Evolutionary conservation across 2,888 invertebrate species (phyloP), one percentile per base, ranked within the genome.

Genomic region (Platynereis dumerilii): DNA sequence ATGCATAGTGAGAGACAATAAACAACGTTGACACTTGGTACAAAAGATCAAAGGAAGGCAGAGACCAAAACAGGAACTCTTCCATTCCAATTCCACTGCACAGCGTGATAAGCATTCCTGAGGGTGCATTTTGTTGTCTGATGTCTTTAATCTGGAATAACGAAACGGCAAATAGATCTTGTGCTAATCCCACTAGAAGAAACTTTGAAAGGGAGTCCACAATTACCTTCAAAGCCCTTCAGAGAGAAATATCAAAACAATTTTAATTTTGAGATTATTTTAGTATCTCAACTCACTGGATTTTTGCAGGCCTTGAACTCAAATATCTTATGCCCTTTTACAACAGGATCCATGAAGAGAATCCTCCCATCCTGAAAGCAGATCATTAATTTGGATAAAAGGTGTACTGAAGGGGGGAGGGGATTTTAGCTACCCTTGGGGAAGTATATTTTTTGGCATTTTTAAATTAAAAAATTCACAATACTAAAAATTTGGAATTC

Each of bases 271-370:
- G n/a, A n/a, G n/a, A n/a, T n/a, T n/a, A n/a, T n/a, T n/a, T n/a
- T n/a, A n/a, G n/a, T n/a, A n/a, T n/a, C 34, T 2, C 20, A 26
- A 76, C 80, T 76, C 73, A 82, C 82, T 55, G 78, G 66, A 70
- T 81, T 80, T 72, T 82, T 83, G 28, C 77, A 75, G 27, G 80
- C 82, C 60, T 77, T 78, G 63, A 83, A 77, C 63, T 82, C 80
- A 74, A 82, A 73, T 69, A 80, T 77, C 59, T 79, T 79, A 64
- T 77, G 74, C 39, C 78, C 80, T 66, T 76, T 78, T 3, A 78
- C 72, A 24, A 82, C 76, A 42, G 81, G 81, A 63, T 83, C 82
- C 80, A 82, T 81, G 70, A 83, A 83, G 44, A 83, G 65, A 27
- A 83, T 76, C 34, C 83, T 68, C 0, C 83, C 83, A 78, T 82